Evolutionary conservation across 2,888 invertebrate genomes (phyloP), one percentile per base, ranked within the genome.

Genomic region (Cryptophagus acutangulus): DNA sequence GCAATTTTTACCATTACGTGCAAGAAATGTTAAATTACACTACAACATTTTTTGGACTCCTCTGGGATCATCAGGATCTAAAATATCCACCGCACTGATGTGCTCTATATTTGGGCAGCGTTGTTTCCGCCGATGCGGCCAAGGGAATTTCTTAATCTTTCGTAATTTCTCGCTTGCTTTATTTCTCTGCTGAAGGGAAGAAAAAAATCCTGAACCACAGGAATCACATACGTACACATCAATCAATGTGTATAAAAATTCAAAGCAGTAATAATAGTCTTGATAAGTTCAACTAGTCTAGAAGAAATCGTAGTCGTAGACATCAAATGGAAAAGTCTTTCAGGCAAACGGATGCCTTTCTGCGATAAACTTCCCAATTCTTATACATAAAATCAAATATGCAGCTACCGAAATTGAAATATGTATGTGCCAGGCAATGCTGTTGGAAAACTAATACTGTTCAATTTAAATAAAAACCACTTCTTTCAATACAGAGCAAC

Each of bases 321-420:
- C n/a, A n/a, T n/a, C n/a, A 26, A 12, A 26, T 57, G 52, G 55
- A 50, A 56, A 59, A 58, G 48, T 51, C 56, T 53, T 50, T 54
- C 51, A 50, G 43, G 56, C 55, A 52, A 54, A 47, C 54, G 56
- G 58, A 57, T 58, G 57, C 56, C 54, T 57, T 59, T 51, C 12
- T 45, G 46, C 57, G 61, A 61, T 61, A 61, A 61, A 59, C 56
- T 55, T 31, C 42, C 45, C 52, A 54, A 57, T 60, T 55, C 55
- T 58, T 57, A 57, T 57, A 57, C 55, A 58, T 55, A 53, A 51
- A 57, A 57, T 58, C 57, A 58, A 59, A 57, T 59, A 59, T 59
- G 56, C 57, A 54, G 51, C 54, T 51, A 51, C 54, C 55, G 58
- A 59, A 60, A 62, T 62, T 62, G 61, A 62, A 62, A 61, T 61